Conservation (phyloP, 2,888 invertebrate species). For the Torymus tubicola region DNA sequence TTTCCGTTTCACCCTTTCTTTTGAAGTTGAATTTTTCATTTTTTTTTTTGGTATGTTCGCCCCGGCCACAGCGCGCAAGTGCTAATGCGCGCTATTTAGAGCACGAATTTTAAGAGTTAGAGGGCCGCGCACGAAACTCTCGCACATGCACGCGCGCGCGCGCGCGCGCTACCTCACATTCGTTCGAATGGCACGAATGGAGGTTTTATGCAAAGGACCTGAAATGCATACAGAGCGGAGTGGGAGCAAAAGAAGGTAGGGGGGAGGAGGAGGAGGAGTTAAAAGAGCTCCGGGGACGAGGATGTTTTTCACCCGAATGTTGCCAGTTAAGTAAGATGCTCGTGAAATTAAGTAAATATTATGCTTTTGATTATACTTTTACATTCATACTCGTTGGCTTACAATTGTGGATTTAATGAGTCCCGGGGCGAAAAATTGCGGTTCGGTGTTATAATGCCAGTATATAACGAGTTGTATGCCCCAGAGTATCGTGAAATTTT, state of each 20-base stretch:
- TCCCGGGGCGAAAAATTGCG: too few species aligned
- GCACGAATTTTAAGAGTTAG: conserved; percentile 36
- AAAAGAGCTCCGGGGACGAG: conserved; percentile 17
- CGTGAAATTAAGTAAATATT: conserved; percentile 1
- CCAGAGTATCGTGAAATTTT: too few species aligned
- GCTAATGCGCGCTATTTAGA: conserved; percentile 46
- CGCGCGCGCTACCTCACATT: background rate
- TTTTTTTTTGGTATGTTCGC: conserved; percentile 8
- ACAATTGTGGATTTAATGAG: too few species aligned
- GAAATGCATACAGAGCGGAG: conserved; percentile 26
- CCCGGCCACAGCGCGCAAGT: background rate
- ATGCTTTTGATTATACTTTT: too few species aligned
- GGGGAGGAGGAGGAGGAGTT: background rate
- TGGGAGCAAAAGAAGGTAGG: conserved; percentile 2
- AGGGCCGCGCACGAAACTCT: background rate
- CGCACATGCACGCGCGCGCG: background rate
- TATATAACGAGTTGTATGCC: too few species aligned
- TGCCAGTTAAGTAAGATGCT: conserved; percentile 31
- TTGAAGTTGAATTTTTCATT: conserved; percentile 7
- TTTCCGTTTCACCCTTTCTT: background rate
- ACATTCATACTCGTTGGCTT: too few species aligned
- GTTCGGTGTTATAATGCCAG: too few species aligned
- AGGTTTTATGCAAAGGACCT: conserved; percentile 40
- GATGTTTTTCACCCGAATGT: conserved; percentile 8
- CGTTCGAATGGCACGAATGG: conserved; percentile 35